Evolutionary conservation across 2,888 invertebrate species (phyloP), one percentile per base, ranked within the genome.

Genomic region (Hymenopus coronatus): DNA sequence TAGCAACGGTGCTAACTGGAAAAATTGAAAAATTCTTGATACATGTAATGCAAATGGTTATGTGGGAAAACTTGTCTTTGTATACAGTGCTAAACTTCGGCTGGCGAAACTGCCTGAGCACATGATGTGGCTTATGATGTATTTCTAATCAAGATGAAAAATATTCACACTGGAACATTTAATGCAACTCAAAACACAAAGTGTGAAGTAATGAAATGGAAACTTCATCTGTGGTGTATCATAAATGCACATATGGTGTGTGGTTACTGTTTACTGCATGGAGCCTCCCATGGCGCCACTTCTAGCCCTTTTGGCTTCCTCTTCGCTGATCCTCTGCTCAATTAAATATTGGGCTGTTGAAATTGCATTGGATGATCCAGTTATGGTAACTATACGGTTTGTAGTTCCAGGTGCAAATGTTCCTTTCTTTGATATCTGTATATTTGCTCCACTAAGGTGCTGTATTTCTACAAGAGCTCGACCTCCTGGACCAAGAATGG

Each of bases 361-460:
- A 94, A 99, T 98, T 94, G 98, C 97, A 94, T 96, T 96, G 93
- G 96, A 96, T 92, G 96, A 96, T 94, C 99, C 99, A 92, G 97
- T 97, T 94, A 99, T 98, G 94, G 98, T 98, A 92, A 99, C 99
- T 94, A 98, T 98, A 93, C 99, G 97, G 95, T 99, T 98, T 94
- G 98, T 97, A 91, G 98, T 99, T 94, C 98, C 98, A 91, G 99
- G 98, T 92, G 98, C 98, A 95, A 98, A 99, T 93, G 97, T 98
- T 93, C 98, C 98, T 95, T 99, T 99, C 96, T 99, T 99, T 92
- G 98, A 98, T 94, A 99, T 99, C 95, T 99, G 98, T 94, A 99
- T 98, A 95, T 97, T 98, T 94, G 99, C 98, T 94, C 98, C 98
- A 93, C 98, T 98, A 94, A 97, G 96, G 95, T 98, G 98, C 95